These are phyloP conservation scores for Otus sunia DNA, from an alignment of 2,113 vertebrate genomes.

Conservation along the genomic window DNA sequence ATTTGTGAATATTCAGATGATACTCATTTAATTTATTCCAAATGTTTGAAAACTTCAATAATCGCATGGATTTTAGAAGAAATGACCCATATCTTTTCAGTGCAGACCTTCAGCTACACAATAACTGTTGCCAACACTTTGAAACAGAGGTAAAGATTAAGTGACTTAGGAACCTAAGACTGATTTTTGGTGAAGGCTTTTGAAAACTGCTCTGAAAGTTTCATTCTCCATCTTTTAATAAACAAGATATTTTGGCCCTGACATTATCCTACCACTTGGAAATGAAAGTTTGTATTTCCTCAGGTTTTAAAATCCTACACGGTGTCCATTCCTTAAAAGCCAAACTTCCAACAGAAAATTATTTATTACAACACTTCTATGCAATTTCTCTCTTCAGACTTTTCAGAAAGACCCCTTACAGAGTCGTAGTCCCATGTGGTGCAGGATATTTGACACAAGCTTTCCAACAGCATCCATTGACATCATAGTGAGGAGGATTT, in stretches of 20 bases:
- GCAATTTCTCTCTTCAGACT: background rate
- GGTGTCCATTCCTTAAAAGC: background rate
- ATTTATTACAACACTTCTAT: background rate
- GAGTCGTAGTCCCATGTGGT: rapidly evolving
- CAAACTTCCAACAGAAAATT: background rate
- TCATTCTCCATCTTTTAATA: background rate
- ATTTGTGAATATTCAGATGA: background rate
- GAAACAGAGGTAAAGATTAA: background rate
- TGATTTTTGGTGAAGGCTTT: background rate
- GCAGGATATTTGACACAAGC: background rate
- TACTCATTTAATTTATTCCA: background rate
- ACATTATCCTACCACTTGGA: background rate
- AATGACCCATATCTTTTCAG: background rate
- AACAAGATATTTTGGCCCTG: background rate
- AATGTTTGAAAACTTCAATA: background rate
- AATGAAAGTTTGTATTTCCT: background rate
- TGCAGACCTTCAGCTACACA: background rate
- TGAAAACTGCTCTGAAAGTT: background rate
- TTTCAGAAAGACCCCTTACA: background rate
- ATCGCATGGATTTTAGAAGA: background rate
- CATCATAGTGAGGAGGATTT: background rate
- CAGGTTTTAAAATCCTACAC: background rate
- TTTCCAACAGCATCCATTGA: background rate
- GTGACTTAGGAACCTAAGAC: background rate
- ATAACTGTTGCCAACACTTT: background rate